Evolutionary conservation across 2,888 invertebrate genomes (phyloP), one percentile per base, ranked within the genome.

Genomic region (Nephrocerus scutellatus): DNA sequence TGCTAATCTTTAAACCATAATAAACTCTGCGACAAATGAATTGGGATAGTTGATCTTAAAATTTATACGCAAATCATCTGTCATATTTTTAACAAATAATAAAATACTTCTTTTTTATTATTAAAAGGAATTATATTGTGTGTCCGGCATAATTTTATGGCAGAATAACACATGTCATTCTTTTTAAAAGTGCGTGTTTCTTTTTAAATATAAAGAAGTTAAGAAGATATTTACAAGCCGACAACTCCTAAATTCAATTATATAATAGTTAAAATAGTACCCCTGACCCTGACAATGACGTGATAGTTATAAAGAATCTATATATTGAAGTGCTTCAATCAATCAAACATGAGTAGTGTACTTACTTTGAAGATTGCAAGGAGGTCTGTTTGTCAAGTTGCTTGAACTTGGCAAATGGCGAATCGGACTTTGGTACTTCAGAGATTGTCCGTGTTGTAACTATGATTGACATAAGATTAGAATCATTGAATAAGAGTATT

Each of bases 341-440:
- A 19, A 10, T 13, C 14, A 26, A 25, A 6, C 6, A 19, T 30
- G 2, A 8, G 25, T 28, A 25, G 29, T 34, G n/a, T n/a, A 50
- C 75, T 80, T 75, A 89, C 88, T 84, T 84, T 70, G 85, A 83
- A 55, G 70, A 69, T 63, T 79, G 78, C 60, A 76, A 75, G 57
- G 86, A 85, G 69, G 82, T 84, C 72, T 88, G 86, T 66, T 83
- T 83, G 70, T 90, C 90, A 70, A 90, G 77, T 74, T 90, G 88
- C 68, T 84, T 83, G 74, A 90, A 90, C 74, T 89, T 90, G 63
- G 87, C 83, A 72, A 90, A 89, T 49, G 90, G 86, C 57, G 89
- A 88, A 62, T 83, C 76, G 53, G 83, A 80, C 80, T 85, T 66
- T 67, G 72, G 47, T 68, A 72, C 67, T 70, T 74, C 74, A 61